Evolutionary conservation across 2,888 invertebrate genomes (phyloP).

Genomic region (Hylaea fasciaria): DNA sequence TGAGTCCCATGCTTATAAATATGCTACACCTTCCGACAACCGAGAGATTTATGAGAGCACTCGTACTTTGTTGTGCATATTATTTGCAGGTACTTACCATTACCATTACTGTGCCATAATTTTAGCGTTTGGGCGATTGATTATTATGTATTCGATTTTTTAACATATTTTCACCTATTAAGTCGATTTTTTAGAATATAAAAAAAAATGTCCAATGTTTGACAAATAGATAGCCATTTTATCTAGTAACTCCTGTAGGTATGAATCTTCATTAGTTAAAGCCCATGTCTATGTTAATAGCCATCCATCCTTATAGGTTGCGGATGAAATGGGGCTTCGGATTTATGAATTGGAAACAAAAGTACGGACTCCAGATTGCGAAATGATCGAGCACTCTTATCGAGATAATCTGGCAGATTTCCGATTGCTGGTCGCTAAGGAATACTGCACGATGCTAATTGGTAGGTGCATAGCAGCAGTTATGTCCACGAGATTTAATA

Average conservation of each 20-base stretch:
- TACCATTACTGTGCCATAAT: constrained; percentile 22
- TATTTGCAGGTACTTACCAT: constrained; percentile 81
- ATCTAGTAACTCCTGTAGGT: too few relatives aligned
- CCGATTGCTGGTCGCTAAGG: constrained; percentile 84
- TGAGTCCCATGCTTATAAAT: constrained; percentile 85
- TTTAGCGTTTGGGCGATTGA: background rate
- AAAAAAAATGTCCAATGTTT: too few relatives aligned
- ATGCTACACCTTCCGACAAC: constrained; percentile 85
- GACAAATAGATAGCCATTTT: too few relatives aligned
- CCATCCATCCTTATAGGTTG: constrained; percentile 65
- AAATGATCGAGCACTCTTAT: constrained; percentile 73
- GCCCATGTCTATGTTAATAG: background rate
- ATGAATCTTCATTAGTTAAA: background rate
- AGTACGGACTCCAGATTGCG: constrained; percentile 81
- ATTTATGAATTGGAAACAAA: constrained; percentile 80
- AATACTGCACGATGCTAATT: constrained; percentile 85
- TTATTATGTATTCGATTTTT: too few relatives aligned
- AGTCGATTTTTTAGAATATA: too few relatives aligned
- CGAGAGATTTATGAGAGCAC: constrained; percentile 86
- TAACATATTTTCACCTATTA: too few relatives aligned
- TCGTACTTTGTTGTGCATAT: constrained; percentile 86
- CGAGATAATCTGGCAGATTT: constrained; percentile 85
- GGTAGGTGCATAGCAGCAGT: constrained; percentile 59
- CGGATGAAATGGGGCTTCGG: constrained; percentile 82
- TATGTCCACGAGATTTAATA: too few relatives aligned